A percentile compares a stretch with the other conserved stretches of the same genome.
These are phyloP conservation scores for Microctonus brassicae DNA, from an alignment of 2,888 invertebrate species.

Conservation along the genomic window DNA sequence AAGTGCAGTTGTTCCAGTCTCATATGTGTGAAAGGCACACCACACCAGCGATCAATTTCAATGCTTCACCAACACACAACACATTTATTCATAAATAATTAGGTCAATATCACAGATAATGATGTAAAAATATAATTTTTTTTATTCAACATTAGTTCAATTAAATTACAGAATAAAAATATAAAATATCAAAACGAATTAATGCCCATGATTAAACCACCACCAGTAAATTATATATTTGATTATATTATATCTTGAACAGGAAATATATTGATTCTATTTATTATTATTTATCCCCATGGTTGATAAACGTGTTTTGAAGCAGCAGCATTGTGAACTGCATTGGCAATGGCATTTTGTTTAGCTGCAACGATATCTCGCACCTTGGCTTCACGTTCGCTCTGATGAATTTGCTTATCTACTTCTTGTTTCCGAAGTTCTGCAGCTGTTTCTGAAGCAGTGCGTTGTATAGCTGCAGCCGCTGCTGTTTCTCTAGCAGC, in stretches of 20 bases:
- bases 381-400: slow-evolving; percentile 66
- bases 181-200: not conserved
- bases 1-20: slow-evolving; percentile 53
- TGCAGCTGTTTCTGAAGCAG: slow-evolving; percentile 79
- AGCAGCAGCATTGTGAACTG: slow-evolving; percentile 57
- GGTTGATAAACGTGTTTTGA: slow-evolving; percentile 56
- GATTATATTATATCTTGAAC: not conserved
- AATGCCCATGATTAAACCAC: slow-evolving; percentile 16
- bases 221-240: slow-evolving; percentile 25
- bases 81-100: not conserved
- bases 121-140: not conserved
- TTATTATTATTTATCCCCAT: slow-evolving; percentile 54
- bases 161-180: not conserved
- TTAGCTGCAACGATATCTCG: slow-evolving; percentile 64
- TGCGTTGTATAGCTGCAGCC: slow-evolving; percentile 79
- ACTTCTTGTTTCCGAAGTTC: slow-evolving; percentile 75
- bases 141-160: not conserved
- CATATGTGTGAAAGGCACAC: slow-evolving; percentile 54
- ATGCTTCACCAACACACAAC: not conserved
- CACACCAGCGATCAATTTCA: slow-evolving; percentile 23
- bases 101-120: not conserved
- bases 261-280: not conserved
- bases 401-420: slow-evolving; percentile 65
- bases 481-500: slow-evolving; percentile 81
- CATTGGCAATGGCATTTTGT: slow-evolving; percentile 64